A percentile compares a stretch with the other conserved stretches of the same genome.
These are phyloP conservation scores for Molanna angustata DNA, from an alignment of 2,888 invertebrate genomes.

Conservation along the genomic window DNA sequence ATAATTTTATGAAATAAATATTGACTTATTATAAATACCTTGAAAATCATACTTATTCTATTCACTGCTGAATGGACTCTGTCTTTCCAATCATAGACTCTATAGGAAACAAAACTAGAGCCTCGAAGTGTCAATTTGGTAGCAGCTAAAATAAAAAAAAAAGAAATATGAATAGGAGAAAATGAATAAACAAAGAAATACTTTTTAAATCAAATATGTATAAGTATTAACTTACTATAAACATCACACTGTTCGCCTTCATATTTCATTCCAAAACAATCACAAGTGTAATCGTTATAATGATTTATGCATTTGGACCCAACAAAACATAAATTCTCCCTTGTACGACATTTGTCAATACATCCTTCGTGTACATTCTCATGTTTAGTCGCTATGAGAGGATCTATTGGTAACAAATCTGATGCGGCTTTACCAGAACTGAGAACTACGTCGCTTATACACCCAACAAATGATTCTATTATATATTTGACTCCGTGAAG, in stretches of 20 bases:
- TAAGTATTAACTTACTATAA: constrained; percentile 65
- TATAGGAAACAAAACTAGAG: constrained; percentile 88
- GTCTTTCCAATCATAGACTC: constrained; percentile 91
- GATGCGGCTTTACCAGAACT: constrained; percentile 85
- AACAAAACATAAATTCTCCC: constrained; percentile 82
- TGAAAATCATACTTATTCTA: constrained; percentile 84
- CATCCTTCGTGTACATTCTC: constrained; percentile 90
- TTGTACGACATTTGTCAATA: constrained; percentile 75
- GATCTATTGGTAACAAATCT: constrained; percentile 75
- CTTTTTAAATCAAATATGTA: not conserved
- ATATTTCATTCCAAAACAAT: constrained; percentile 89
- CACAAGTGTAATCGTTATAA: constrained; percentile 85
- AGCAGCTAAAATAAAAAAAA: constrained; percentile 62
- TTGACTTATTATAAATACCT: too few relatives aligned
- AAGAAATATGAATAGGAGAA: not conserved
- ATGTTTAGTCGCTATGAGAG: constrained; percentile 82
- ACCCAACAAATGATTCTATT: constrained; percentile 90
- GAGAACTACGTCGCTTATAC: constrained; percentile 82
- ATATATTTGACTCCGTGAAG: constrained; percentile 89
- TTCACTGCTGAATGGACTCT: constrained; percentile 85
- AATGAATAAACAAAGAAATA: not conserved
- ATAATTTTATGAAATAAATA: too few relatives aligned
- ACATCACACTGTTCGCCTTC: constrained; percentile 92
- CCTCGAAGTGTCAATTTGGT: constrained; percentile 84
- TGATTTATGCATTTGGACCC: constrained; percentile 89